Conservation (phyloP, 2,888 invertebrate species). For the Chymomyza procnemis region DNA sequence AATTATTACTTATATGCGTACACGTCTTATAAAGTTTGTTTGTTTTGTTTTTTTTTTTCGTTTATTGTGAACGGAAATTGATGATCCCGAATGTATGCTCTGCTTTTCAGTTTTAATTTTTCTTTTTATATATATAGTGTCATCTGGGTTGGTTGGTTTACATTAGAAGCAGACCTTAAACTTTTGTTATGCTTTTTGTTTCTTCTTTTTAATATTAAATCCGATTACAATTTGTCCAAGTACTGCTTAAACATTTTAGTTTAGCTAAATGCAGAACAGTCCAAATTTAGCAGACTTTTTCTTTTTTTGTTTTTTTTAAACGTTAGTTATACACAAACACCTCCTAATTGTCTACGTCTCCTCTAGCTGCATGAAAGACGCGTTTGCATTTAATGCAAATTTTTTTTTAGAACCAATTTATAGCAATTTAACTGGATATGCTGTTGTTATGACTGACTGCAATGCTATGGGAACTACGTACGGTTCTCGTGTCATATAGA, state of each 20-base stretch:
- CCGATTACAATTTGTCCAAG: neutral
- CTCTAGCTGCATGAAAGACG: neutral
- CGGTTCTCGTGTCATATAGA: constrained; percentile 6
- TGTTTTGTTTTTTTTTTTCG: too few relatives aligned
- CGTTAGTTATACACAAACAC: neutral
- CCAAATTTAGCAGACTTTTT: neutral
- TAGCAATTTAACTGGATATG: neutral
- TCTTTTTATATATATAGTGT: too few relatives aligned
- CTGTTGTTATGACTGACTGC: neutral
- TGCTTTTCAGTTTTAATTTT: neutral
- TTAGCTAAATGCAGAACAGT: neutral
- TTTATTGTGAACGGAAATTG: neutral
- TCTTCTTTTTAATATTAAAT: neutral
- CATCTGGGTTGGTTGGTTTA: neutral
- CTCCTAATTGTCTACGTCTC: neutral
- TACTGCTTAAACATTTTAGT: neutral
- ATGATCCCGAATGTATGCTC: neutral
- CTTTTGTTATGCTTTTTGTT: too few relatives aligned
- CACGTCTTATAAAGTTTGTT: neutral
- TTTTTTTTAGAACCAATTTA: neutral
- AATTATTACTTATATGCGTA: neutral
- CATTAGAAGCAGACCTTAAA: neutral
- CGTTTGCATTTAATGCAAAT: neutral
- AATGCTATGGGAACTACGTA: neutral
- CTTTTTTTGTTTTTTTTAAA: too few relatives aligned